Evolutionary conservation across 2,797 vertebrate species (phyloP).

Genomic region (Pyrocephalus nanus): DNA sequence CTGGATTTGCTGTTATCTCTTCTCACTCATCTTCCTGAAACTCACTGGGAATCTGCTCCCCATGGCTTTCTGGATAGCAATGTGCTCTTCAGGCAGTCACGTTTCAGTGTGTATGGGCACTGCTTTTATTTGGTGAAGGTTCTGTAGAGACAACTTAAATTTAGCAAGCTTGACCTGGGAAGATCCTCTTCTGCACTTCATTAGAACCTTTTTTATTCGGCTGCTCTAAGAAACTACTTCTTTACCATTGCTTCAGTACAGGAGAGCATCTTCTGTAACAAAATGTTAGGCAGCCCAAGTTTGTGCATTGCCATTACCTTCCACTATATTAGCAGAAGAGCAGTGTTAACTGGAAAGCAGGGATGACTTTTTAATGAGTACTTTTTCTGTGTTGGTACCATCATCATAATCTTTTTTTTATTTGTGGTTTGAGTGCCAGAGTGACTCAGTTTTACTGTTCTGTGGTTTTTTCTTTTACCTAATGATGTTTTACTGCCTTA

Average conservation of each 20-base stretch:
- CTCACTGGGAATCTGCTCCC: not conserved
- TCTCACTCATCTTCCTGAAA: not conserved
- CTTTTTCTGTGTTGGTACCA: not conserved
- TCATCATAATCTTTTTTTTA: not conserved
- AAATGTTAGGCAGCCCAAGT: not conserved
- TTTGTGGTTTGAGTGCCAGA: not conserved
- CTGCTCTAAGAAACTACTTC: not conserved
- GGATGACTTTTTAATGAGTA: not conserved
- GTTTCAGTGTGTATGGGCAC: not conserved
- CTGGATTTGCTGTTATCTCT: not conserved
- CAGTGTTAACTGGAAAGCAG: not conserved
- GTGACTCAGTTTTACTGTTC: not conserved
- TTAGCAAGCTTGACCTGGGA: not conserved
- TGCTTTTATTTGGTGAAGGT: not conserved
- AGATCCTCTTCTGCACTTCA: not conserved
- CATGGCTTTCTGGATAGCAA: accelerated
- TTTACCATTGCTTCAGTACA: not conserved
- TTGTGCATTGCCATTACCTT: not conserved
- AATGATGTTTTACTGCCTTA: not conserved
- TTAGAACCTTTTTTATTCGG: not conserved
- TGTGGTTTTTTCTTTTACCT: not conserved
- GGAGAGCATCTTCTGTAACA: not conserved
- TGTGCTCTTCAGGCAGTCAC: not conserved
- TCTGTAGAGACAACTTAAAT: not conserved
- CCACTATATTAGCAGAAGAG: not conserved